Conservation (phyloP, 1,140 invertebrate genomes). For the Magallana gigas region DNA sequence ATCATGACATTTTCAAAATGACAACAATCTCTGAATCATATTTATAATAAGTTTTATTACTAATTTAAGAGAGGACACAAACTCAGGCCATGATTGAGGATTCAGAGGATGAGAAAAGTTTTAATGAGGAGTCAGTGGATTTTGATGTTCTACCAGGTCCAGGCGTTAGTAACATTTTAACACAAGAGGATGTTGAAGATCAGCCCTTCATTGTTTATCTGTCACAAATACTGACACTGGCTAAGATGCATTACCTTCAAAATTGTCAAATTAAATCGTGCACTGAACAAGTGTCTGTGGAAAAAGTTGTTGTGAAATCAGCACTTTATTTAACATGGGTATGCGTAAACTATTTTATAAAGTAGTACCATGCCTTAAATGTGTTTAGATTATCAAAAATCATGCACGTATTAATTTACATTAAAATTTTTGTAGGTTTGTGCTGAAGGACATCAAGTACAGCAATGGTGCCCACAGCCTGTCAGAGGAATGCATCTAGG, state of each 20-base stretch:
- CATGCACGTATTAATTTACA: neutral
- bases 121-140: neutral
- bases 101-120: neutral
- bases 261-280: neutral
- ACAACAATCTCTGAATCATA: neutral
- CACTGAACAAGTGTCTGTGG: neutral
- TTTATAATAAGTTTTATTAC: neutral
- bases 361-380: neutral
- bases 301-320: slow-evolving; percentile 15
- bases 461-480: slow-evolving; percentile 51
- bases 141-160: neutral
- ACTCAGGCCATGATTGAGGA: slow-evolving; percentile 17
- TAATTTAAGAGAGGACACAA: slow-evolving; percentile 6
- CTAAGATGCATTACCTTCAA: neutral
- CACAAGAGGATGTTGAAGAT: neutral
- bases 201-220: neutral
- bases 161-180: neutral
- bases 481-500: slow-evolving; percentile 34
- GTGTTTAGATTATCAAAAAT: neutral
- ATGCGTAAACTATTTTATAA: neutral
- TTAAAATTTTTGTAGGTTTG: slow-evolving; percentile 18
- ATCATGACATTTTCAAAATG: slow-evolving; percentile 9
- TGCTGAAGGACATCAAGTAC: neutral
- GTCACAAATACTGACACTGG: slow-evolving; percentile 6
- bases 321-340: slow-evolving; percentile 14